phyloP scores from a whole-genome alignment of 2,888 invertebrate species.

The Erebia aethiops region DNA sequence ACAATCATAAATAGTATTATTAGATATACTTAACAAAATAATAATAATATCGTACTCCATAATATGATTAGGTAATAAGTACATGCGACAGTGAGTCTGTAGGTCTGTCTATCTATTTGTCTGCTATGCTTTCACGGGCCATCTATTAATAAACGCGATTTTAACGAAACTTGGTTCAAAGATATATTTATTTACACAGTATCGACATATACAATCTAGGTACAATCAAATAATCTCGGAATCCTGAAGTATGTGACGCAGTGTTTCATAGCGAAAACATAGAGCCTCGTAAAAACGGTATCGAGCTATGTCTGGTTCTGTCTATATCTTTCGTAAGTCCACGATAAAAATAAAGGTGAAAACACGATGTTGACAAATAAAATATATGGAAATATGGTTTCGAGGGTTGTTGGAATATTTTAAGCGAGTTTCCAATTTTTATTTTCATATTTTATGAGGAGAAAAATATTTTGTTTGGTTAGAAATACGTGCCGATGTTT shows the following conservation, averaged over 20 bases:
- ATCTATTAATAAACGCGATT: no score
- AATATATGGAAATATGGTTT: slow-evolving; percentile 12
- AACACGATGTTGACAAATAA: slow-evolving; percentile 16
- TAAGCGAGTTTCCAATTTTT: slow-evolving; percentile 6
- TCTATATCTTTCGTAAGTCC: background rate
- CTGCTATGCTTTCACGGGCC: no score
- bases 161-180: no score
- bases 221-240: background rate
- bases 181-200: no score
- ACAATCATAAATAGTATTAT: no score
- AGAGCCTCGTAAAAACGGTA: background rate
- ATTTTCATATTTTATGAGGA: slow-evolving; percentile 4
- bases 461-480: background rate
- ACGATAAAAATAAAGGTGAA: slow-evolving; percentile 5
- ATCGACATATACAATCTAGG: no score
- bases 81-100: no score
- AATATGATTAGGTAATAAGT: no score
- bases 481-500: background rate
- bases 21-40: no score
- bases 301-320: background rate
- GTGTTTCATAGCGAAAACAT: background rate
- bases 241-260: no score
- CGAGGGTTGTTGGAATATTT: slow-evolving; percentile 1
- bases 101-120: no score
- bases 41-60: no score